phyloP scores from a whole-genome alignment of 2,113 vertebrate species.

The Urocitellus parryii region DNA sequence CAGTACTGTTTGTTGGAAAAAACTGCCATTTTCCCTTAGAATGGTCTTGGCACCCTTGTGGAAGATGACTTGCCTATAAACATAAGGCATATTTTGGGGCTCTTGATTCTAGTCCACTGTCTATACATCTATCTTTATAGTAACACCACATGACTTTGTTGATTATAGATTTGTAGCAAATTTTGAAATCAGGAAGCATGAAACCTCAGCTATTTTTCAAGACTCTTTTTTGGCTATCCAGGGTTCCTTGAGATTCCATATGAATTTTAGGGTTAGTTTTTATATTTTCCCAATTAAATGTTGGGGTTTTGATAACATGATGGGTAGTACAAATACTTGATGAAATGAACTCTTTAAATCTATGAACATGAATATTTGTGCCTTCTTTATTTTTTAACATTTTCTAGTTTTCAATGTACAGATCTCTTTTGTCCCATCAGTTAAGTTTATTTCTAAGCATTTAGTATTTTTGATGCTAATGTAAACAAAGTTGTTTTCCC shows the following conservation, averaged over 20 bases:
- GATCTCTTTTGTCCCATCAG: neutral
- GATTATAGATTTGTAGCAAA: neutral
- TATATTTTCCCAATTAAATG: neutral
- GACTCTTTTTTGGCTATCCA: neutral
- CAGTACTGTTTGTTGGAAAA: neutral
- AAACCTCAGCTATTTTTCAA: neutral
- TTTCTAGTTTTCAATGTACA: neutral
- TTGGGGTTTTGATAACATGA: neutral
- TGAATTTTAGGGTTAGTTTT: neutral
- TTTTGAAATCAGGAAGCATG: neutral
- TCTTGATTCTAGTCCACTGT: neutral
- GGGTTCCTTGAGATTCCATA: neutral
- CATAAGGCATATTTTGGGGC: neutral
- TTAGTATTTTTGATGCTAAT: neutral
- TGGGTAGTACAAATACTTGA: neutral
- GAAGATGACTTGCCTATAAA: neutral
- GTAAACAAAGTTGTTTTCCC: neutral
- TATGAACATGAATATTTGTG: neutral
- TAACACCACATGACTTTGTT: neutral
- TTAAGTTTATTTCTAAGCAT: neutral
- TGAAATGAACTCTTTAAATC: neutral
- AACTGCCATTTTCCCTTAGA: neutral
- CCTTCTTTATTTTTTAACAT: neutral
- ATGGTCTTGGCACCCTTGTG: neutral
- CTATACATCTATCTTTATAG: neutral